Conservation (phyloP, 2,888 invertebrate species). For the Hirtodrosophila alboralis region DNA sequence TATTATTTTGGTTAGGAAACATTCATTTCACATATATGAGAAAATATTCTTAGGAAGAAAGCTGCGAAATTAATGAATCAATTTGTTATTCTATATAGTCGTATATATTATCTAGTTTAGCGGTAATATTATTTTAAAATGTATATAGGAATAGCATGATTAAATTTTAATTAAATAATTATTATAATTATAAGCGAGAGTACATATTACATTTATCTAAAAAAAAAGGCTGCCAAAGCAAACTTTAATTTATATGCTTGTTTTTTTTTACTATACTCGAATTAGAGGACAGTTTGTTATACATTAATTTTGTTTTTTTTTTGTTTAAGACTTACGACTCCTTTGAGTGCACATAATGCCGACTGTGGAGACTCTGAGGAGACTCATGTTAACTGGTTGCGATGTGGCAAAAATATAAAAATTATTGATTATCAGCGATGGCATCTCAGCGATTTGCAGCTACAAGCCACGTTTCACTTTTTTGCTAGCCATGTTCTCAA, state of each 20-base stretch:
- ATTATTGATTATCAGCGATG: constrained; percentile 79
- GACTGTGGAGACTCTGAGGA: constrained; percentile 23
- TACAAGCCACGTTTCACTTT: constrained; percentile 66
- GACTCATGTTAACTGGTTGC: constrained; percentile 3
- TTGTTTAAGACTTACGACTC: constrained; percentile 9
- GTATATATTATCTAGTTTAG: too few species aligned
- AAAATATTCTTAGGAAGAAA: too few species aligned
- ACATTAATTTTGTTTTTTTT: background rate
- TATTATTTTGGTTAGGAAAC: too few species aligned
- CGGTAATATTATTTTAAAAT: too few species aligned
- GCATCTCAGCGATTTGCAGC: constrained; percentile 74
- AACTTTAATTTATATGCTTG: constrained; percentile 6
- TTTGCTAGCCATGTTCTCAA: too few species aligned
- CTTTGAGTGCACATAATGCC: constrained; percentile 52
- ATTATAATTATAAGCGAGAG: too few species aligned
- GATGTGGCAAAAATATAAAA: constrained; percentile 76
- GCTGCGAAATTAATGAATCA: too few species aligned
- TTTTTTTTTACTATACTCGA: background rate
- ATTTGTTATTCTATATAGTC: too few species aligned
- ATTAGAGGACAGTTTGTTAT: constrained; percentile 12
- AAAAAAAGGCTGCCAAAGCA: background rate
- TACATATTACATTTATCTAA: too few species aligned
- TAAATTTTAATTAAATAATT: too few species aligned
- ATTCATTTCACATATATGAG: too few species aligned
- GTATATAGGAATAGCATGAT: too few species aligned